Evolutionary conservation across 1,140 invertebrate species (phyloP).

Genomic region (Helicoverpa zea): DNA sequence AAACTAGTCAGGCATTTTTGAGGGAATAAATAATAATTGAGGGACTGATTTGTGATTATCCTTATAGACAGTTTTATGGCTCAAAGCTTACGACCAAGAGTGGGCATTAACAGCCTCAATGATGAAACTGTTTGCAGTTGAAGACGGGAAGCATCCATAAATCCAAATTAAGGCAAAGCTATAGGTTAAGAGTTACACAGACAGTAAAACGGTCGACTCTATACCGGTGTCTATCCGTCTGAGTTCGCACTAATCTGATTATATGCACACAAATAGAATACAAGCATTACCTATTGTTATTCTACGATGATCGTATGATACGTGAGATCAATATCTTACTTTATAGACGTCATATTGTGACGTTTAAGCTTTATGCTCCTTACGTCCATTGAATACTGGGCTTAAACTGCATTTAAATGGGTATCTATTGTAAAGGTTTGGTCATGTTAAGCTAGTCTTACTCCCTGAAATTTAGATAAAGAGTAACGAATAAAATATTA

Average conservation of each 20-base stretch:
- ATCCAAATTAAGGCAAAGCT: constrained; percentile 10
- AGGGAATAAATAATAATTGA: no score
- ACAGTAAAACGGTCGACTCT: constrained; percentile 21
- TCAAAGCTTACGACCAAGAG: not conserved
- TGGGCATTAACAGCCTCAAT: constrained; percentile 1
- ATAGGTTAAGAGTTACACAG: constrained; percentile 19
- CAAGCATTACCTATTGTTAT: constrained; percentile 69
- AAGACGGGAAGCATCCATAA: constrained; percentile 18
- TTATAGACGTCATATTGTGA: constrained; percentile 68
- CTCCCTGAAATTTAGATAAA: not conserved
- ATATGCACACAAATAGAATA: constrained; percentile 66
- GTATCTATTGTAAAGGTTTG: not conserved
- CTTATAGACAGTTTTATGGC: no score
- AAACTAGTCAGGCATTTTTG: no score
- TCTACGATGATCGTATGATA: constrained; percentile 66
- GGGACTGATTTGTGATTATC: no score
- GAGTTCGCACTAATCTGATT: constrained; percentile 58
- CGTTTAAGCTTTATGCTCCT: constrained; percentile 63
- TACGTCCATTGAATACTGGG: constrained; percentile 37
- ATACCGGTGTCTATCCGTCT: constrained; percentile 34
- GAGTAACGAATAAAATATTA: no score
- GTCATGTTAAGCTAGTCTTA: not conserved
- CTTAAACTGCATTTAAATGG: not conserved
- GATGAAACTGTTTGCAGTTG: constrained; percentile 31
- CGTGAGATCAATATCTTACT: constrained; percentile 75